Conservation (phyloP, 2,888 invertebrate genomes). For the Drosophila falleni region DNA sequence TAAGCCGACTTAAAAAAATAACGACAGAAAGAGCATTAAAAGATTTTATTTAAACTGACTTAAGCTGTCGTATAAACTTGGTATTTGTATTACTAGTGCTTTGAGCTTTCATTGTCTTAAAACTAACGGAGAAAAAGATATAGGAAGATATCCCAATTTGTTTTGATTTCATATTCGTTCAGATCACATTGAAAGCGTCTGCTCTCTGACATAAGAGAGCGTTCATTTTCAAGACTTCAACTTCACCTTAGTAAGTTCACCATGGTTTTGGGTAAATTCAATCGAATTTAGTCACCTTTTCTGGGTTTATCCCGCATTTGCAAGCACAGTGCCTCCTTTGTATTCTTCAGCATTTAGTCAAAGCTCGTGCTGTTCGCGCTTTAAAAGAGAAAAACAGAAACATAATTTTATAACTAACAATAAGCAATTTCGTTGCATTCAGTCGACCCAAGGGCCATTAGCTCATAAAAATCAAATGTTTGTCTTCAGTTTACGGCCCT, state of each 20-base stretch:
- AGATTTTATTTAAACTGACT: neutral
- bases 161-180: neutral
- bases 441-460: slow-evolving; percentile 65
- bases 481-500: slow-evolving; percentile 67
- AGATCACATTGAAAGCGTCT: neutral
- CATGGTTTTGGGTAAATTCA: slow-evolving; percentile 25
- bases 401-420: slow-evolving; percentile 66
- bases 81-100: neutral
- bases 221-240: neutral
- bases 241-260: neutral
- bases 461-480: slow-evolving; percentile 80
- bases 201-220: neutral
- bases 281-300: slow-evolving; percentile 34
- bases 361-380: slow-evolving; percentile 79
- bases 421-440: slow-evolving; percentile 67
- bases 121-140: neutral
- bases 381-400: slow-evolving; percentile 33
- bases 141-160: neutral
- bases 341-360: slow-evolving; percentile 18
- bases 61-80: neutral
- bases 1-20: no score
- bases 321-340: slow-evolving; percentile 62
- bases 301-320: slow-evolving; percentile 68
- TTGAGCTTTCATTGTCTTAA: neutral
- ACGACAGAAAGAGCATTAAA: neutral